These are phyloP conservation scores for Mallotus villosus DNA, from an alignment of 2,797 vertebrate species.

Conservation along the genomic window DNA sequence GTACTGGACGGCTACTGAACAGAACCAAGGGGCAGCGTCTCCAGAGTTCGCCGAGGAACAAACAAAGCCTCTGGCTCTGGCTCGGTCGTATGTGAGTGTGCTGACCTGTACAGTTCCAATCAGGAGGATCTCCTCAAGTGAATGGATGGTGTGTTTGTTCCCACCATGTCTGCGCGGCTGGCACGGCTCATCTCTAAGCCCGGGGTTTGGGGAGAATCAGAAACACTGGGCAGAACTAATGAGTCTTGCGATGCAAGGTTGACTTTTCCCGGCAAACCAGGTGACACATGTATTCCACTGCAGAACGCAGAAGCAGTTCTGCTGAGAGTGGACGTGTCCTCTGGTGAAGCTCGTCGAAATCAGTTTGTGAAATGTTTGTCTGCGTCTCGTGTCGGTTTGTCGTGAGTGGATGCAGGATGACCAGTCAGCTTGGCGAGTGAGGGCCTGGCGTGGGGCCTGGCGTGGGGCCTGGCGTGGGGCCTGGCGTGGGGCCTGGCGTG, in stretches of 20 bases:
- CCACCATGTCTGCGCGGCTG: not conserved
- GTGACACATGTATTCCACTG: not conserved
- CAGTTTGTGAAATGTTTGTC: slow-evolving; percentile 38
- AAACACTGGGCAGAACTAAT: too few species aligned
- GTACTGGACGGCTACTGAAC: slow-evolving; percentile 13
- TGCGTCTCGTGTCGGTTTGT: slow-evolving; percentile 48
- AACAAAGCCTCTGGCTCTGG: slow-evolving; percentile 52
- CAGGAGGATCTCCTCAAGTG: slow-evolving; percentile 57
- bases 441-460: slow-evolving; percentile 38
- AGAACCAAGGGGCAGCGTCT: slow-evolving; percentile 39
- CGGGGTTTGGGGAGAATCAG: too few species aligned
- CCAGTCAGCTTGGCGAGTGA: slow-evolving; percentile 1
- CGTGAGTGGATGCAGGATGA: slow-evolving; percentile 39
- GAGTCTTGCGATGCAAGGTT: too few species aligned
- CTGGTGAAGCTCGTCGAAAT: slow-evolving; percentile 34
- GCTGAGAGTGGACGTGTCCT: not conserved
- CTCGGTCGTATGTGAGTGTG: slow-evolving; percentile 25
- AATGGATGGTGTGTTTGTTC: slow-evolving; percentile 36
- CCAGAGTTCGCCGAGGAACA: slow-evolving; percentile 45
- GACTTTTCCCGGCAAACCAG: too few species aligned
- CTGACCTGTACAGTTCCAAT: slow-evolving; percentile 44
- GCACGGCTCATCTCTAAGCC: too few species aligned
- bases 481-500: slow-evolving; percentile 49
- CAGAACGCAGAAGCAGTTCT: not conserved
- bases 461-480: slow-evolving; percentile 41